phyloP scores from a whole-genome alignment of 92 coral and sea anemone genomes.

The Palythoa heliodiscus region DNA sequence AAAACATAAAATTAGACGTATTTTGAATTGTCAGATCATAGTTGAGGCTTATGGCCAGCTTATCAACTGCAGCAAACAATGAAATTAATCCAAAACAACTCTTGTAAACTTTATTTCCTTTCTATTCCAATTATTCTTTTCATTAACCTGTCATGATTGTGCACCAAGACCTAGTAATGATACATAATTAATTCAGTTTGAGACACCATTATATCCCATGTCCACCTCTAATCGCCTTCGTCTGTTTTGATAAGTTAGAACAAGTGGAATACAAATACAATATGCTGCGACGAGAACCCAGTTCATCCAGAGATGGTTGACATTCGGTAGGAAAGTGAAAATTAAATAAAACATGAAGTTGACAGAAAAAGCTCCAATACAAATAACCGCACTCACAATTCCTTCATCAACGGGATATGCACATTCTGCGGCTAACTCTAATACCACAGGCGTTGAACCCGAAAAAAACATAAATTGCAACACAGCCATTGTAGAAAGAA shows the following conservation, averaged over 20 bases:
- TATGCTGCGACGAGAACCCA: conserved; percentile 48
- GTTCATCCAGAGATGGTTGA: conserved; percentile 47
- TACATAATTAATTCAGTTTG: background rate
- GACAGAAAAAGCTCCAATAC: conserved; percentile 28
- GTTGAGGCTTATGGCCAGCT: no score
- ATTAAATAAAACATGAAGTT: conserved; percentile 45
- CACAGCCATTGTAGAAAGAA: conserved; percentile 37
- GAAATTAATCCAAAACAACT: no score
- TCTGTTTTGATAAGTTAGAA: background rate
- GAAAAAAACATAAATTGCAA: conserved; percentile 45
- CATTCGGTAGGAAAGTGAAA: conserved; percentile 33
- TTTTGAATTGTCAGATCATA: no score
- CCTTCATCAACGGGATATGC: conserved; percentile 58
- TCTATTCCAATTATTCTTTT: no score
- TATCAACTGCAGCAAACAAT: no score
- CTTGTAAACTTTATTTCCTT: no score
- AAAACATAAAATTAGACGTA: no score
- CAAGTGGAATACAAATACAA: conserved; percentile 18
- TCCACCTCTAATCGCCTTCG: conserved; percentile 25
- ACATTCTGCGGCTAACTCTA: conserved; percentile 51
- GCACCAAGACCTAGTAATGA: background rate
- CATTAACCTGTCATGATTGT: no score
- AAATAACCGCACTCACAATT: conserved; percentile 34
- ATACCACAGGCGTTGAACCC: conserved; percentile 50
- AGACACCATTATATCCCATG: background rate